Evolutionary conservation across 2,888 invertebrate genomes (phyloP).

Genomic region (Ypsolopha scabrella): DNA sequence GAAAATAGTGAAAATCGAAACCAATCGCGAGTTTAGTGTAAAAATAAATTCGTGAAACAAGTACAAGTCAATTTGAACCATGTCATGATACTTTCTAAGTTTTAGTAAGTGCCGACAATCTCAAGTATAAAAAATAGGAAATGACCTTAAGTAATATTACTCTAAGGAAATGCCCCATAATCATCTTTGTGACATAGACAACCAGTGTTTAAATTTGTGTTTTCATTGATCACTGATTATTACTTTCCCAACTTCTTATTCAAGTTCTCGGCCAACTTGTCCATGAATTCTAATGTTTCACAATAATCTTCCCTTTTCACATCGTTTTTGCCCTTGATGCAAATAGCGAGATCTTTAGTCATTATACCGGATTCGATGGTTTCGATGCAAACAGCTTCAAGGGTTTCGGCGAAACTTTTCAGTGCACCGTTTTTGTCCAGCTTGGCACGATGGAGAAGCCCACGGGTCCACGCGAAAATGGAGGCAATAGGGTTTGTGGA

Average conservation of each 20-base stretch:
- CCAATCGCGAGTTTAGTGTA: too few species aligned
- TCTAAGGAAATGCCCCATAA: too few species aligned
- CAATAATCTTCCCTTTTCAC: constrained; percentile 86
- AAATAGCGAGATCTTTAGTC: constrained; percentile 99
- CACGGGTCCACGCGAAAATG: constrained; percentile 98
- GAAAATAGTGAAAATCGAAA: too few species aligned
- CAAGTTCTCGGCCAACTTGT: constrained; percentile 93
- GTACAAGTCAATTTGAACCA: too few species aligned
- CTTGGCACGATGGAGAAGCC: constrained; percentile 93
- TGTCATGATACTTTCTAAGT: too few species aligned
- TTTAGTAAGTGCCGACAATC: too few species aligned
- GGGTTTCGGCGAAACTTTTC: constrained; percentile 82
- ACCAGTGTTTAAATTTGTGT: too few species aligned
- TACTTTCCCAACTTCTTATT: constrained; percentile 70
- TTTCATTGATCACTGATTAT: too few species aligned
- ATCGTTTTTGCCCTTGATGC: constrained; percentile 92
- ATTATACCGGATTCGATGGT: constrained; percentile 95
- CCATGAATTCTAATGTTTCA: constrained; percentile 97
- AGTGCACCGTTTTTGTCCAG: constrained; percentile 86
- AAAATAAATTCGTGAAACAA: too few species aligned
- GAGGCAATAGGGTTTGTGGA: constrained; percentile 99
- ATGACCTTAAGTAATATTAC: too few species aligned
- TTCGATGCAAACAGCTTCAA: constrained; percentile 92
- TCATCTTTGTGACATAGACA: too few species aligned
- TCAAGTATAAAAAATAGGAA: too few species aligned